Base-by-base conservation (phyloP, 2,888 invertebrate species). In the Stomorhina lunata region DNA sequence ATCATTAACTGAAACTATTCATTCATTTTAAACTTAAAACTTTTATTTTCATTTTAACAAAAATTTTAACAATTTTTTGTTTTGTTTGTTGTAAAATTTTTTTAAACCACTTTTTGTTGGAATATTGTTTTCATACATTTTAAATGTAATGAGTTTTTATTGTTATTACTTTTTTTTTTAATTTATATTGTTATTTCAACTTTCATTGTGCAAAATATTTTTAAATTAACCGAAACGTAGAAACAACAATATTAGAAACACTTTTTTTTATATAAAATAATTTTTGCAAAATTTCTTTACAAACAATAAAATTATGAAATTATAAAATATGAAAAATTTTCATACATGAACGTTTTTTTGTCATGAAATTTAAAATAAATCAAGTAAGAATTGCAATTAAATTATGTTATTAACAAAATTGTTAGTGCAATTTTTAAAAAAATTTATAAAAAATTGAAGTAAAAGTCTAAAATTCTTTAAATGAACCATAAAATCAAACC, bases 161-260 rank as follows among this genome's bases (percentile, higher is more conserved):
- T 48, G 25, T 48, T 48, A 4, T 17, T 25, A 43, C 22, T 34
- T 22, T 12, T 43, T 43, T 7, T 15, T 4, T n/a, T n/a, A n/a
- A n/a, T n/a, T n/a, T n/a, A n/a, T n/a, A 22, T 2, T 20, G 25
- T 75, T 7, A 55, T 75, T 65, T 34, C 17, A 63, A 77, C 77
- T 77, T 77, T 77, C 77, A 69, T 77, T 77, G 69, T 69, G 43
- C 61, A 77, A 69, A n/a, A n/a, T n/a, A 77, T 50, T 69, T 57
- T 15, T 6, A 69, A 69, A 61, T 61, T 43, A 69, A 77, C 53
- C 50, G 59, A 53, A 9, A 32, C 59, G 25, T 12, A 57, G 9
- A 15, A 43, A 27, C 7, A 25, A 68, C 3, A 34, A 59, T 32
- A 9, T 32, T 32, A 32, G 9, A 45, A 29, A 4, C n/a, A n/a